A percentile compares a stretch with the other conserved stretches of the same genome.
These are phyloP conservation scores for Rhizoglyphus robini DNA, from an alignment of 1,140 invertebrate species.

Conservation along the genomic window DNA sequence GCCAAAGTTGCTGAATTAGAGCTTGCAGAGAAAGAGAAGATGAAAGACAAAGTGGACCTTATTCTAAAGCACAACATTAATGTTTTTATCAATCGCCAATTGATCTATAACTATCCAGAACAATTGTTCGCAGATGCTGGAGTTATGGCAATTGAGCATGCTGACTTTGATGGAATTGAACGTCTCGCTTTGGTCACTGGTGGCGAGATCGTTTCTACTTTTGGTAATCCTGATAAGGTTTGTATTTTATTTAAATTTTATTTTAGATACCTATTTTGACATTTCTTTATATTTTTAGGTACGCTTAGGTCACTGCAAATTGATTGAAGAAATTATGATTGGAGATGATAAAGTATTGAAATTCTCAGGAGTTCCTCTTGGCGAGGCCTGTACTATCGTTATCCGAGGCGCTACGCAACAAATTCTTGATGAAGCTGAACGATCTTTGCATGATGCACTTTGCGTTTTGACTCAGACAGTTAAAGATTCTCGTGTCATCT, in stretches of 20 bases:
- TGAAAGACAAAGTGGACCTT: slow-evolving; percentile 98
- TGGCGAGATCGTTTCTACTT: slow-evolving; percentile 97
- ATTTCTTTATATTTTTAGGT: slow-evolving; percentile 37
- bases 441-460: slow-evolving; percentile 93
- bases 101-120: slow-evolving; percentile 99
- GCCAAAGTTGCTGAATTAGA: slow-evolving; percentile 97
- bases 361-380: slow-evolving; percentile 84
- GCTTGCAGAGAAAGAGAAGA: slow-evolving; percentile 95
- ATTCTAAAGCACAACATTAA: slow-evolving; percentile 91
- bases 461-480: slow-evolving; percentile 94
- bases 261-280: neutral
- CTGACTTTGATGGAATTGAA: slow-evolving; percentile 98
- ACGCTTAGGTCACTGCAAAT: slow-evolving; percentile 80
- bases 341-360: slow-evolving; percentile 91
- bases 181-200: slow-evolving; percentile 86
- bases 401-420: slow-evolving; percentile 97
- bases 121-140: slow-evolving; percentile 96
- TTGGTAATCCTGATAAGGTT: slow-evolving; percentile 68
- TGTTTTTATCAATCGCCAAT: slow-evolving; percentile 97
- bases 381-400: slow-evolving; percentile 92
- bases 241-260: neutral
- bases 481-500: slow-evolving; percentile 76
- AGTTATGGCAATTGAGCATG: slow-evolving; percentile 99
- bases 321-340: slow-evolving; percentile 96
- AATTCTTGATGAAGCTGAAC: slow-evolving; percentile 95